A percentile compares a stretch with the other conserved stretches of the same genome.
Conservation (phyloP, 2,797 vertebrate species). For the Remorina albescens region DNA sequence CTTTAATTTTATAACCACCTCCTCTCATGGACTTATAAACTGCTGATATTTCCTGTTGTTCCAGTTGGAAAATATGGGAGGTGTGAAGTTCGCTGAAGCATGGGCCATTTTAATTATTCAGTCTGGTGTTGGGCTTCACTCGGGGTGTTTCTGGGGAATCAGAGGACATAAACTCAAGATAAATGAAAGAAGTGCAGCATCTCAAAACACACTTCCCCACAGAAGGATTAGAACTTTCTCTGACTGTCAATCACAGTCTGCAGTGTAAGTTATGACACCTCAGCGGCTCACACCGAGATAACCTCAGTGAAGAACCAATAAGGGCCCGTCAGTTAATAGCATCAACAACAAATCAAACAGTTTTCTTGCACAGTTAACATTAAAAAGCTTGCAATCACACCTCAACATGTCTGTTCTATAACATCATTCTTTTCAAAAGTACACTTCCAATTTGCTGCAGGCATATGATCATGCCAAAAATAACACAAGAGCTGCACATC, state of each 20-base stretch:
- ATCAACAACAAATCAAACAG: neutral
- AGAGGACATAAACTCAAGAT: no score
- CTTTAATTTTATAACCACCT: no score
- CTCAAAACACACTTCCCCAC: neutral
- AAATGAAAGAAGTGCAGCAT: neutral
- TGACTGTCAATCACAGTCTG: neutral
- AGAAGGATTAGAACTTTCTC: neutral
- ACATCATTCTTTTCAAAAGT: neutral
- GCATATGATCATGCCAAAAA: conserved; percentile 24
- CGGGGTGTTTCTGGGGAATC: neutral
- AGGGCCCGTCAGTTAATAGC: neutral
- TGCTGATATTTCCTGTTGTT: neutral
- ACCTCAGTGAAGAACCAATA: neutral
- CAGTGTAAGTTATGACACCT: neutral
- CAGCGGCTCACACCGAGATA: neutral
- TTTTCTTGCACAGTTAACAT: neutral
- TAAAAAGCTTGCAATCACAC: conserved; percentile 7
- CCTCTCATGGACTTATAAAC: no score
- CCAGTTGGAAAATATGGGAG: neutral
- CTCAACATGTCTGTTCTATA: neutral
- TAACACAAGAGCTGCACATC: conserved; percentile 22
- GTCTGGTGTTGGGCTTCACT: neutral
- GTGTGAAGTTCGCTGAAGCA: neutral
- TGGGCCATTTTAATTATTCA: conserved; percentile 10
- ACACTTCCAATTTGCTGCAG: conserved; percentile 23